Evolutionary conservation across 2,113 vertebrate genomes (phyloP), one percentile per base, ranked within the genome.

Genomic region (Dipodomys stephensi): DNA sequence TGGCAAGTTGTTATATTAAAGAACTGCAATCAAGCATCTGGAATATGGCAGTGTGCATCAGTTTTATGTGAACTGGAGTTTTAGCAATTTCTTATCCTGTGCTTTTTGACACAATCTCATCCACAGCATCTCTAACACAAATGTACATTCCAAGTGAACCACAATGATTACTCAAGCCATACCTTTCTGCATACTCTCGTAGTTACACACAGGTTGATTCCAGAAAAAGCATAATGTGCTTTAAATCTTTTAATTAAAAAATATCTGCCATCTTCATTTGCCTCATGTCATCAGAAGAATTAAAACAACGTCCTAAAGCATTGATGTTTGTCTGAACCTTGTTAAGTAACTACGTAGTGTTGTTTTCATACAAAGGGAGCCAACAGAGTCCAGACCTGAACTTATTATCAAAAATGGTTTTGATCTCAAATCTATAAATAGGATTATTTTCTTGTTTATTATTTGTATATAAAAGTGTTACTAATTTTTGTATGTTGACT

Each of bases 11-110:
- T 90, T 97, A 96, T 89, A 96, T 85, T 96, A 97, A 97, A 97
- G 94, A 98, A 96, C 86, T 74, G 90, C 95, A 97, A 97, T 97
- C 97, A 97, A 96, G 98, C 98, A 98, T 97, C 98, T 98, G 98
- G 98, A 98, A 98, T 96, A 95, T 96, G 97, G 97, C 91, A 97
- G 79, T n/a, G 53, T 82, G 88, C 62, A 35, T 96, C 69, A 28
- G 96, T 97, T 97, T 97, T 97, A 93, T 96, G 96, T 74, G 93
- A 97, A 96, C 94, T 90, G 94, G 96, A 96, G 96, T 91, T 96
- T 81, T 96, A 88, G 91, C 97, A 96, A 98, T 98, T 97, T 98
- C 94, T 97, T 97, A 97, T 96, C 97, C 97, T 74, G 84, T 20
- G 84, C 64, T 98, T 97, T 96, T 96, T 95, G 10, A 94, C 97